These are phyloP conservation scores for Cheilosia scutellata DNA, from an alignment of 2,888 invertebrate genomes.

Conservation along the genomic window DNA sequence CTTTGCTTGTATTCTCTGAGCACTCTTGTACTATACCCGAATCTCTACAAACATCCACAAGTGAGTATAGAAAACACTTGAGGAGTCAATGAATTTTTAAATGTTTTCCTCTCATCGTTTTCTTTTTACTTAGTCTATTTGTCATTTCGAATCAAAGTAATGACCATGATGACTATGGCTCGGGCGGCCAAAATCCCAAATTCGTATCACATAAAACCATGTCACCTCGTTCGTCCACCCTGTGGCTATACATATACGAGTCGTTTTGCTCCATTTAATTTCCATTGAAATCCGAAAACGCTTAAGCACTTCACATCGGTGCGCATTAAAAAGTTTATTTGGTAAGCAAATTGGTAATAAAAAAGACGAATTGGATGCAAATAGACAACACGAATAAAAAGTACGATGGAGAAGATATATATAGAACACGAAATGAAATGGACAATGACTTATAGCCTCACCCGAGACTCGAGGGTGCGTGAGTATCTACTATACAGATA, in stretches of 20 bases:
- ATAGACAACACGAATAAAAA: constrained; percentile 12
- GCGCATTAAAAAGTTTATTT: constrained; percentile 1
- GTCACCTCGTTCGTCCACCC: not conserved
- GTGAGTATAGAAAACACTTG: constrained; percentile 46
- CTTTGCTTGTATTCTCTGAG: constrained; percentile 17
- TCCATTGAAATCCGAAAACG: constrained; percentile 43
- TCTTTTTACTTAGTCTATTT: constrained; percentile 1
- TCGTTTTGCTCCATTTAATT: constrained; percentile 45
- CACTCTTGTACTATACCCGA: constrained; percentile 23
- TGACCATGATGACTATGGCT: constrained; percentile 7
- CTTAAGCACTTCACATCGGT: constrained; percentile 35
- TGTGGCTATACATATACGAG: not conserved
- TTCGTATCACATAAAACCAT: constrained; percentile 48
- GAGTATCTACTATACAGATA: constrained; percentile 15
- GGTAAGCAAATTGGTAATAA: constrained; percentile 45
- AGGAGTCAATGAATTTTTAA: constrained; percentile 49
- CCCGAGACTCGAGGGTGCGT: constrained; percentile 20
- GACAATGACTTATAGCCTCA: constrained; percentile 12
- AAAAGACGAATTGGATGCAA: not conserved
- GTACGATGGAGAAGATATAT: constrained; percentile 23
- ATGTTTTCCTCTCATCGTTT: constrained; percentile 29
- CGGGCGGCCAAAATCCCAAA: constrained; percentile 20
- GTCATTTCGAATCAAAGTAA: constrained; percentile 6
- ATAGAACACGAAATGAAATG: constrained; percentile 16
- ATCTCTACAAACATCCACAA: constrained; percentile 14